Conservation (phyloP, 2,113 vertebrate species). For the Vicugna pacos region DNA sequence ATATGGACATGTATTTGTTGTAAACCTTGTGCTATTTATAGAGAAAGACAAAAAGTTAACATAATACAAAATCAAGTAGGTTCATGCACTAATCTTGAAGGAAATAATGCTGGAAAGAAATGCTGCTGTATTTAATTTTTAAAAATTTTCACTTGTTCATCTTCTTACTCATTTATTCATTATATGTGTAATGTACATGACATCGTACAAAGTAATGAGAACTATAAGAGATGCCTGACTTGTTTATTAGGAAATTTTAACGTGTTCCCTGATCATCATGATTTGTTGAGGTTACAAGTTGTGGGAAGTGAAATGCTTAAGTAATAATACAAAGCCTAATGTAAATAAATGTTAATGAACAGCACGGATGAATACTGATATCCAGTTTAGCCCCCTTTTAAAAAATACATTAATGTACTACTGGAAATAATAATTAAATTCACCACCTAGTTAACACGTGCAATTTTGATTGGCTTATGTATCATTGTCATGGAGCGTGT, state of each 20-base stretch:
- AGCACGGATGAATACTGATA: background rate
- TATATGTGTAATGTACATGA: background rate
- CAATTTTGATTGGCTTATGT: background rate
- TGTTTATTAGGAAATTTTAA: background rate
- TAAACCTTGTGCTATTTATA: background rate
- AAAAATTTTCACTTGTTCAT: background rate
- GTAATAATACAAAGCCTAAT: background rate
- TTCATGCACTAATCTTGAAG: slow-evolving; percentile 28
- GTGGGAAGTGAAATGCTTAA: background rate
- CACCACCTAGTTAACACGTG: background rate
- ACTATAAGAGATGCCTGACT: background rate
- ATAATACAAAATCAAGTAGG: background rate
- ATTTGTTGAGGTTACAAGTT: background rate
- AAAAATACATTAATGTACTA: background rate
- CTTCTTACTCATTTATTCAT: background rate
- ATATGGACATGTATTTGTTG: background rate
- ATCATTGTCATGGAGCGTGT: background rate
- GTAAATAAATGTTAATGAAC: slow-evolving; percentile 12
- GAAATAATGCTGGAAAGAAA: background rate
- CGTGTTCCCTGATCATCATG: background rate
- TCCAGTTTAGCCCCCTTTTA: background rate
- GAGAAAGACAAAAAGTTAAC: background rate
- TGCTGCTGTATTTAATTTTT: background rate
- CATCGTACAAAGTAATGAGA: background rate
- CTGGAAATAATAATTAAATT: background rate